phyloP scores from a whole-genome alignment of 2,888 invertebrate species.

The Ptychoptera albimana region DNA sequence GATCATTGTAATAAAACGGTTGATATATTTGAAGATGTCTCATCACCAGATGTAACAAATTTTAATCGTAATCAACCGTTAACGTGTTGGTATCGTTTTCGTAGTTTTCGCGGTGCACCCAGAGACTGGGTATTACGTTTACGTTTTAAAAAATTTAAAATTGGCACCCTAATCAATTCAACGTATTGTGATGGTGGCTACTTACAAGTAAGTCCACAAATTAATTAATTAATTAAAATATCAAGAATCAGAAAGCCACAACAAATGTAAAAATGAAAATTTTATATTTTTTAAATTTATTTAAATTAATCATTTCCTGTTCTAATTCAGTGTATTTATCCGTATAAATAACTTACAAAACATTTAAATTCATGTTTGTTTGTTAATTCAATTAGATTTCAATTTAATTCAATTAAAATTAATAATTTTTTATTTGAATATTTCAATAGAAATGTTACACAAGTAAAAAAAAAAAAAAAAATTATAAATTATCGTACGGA shows the following conservation, averaged over 20 bases:
- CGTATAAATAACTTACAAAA: not conserved
- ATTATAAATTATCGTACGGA: no score
- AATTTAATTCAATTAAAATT: no score
- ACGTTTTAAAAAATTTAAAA: slow-evolving; percentile 85
- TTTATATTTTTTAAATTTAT: not conserved
- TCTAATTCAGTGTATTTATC: not conserved
- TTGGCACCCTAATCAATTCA: slow-evolving; percentile 71
- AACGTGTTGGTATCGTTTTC: slow-evolving; percentile 81
- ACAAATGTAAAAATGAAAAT: no score
- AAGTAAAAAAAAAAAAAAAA: no score
- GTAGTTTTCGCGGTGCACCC: slow-evolving; percentile 72
- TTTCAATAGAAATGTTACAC: no score
- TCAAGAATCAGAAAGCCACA: no score
- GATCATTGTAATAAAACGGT: slow-evolving; percentile 91
- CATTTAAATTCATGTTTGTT: no score
- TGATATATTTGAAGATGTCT: slow-evolving; percentile 83
- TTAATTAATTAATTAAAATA: no score
- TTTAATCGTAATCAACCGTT: slow-evolving; percentile 72
- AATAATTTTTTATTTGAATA: no score
- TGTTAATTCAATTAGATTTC: no score
- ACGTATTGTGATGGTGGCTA: slow-evolving; percentile 78
- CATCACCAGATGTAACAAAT: slow-evolving; percentile 69
- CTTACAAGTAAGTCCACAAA: slow-evolving; percentile 50
- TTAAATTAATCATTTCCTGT: not conserved
- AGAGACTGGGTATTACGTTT: slow-evolving; percentile 82